Conservation (phyloP, 1,140 invertebrate species). For the Trissolcus basalis region DNA sequence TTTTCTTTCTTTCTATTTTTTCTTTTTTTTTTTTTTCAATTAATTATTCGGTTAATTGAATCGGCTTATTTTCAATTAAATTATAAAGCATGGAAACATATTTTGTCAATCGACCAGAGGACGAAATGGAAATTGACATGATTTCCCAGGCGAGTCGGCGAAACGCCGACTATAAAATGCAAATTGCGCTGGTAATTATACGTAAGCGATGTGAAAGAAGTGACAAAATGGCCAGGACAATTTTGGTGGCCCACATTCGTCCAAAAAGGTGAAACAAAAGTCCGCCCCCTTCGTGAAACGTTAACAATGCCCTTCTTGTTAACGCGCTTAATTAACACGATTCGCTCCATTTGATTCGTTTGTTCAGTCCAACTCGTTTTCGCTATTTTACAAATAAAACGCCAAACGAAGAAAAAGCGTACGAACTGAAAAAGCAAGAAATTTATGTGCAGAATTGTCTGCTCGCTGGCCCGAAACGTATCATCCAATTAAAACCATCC, state of each 20-base stretch:
- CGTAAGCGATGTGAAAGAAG: conserved; percentile 7
- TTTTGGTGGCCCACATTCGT: conserved; percentile 22
- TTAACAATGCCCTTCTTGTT: conserved; percentile 41
- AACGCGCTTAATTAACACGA: conserved; percentile 43
- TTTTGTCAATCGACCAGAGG: conserved; percentile 23
- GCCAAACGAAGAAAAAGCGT: neutral
- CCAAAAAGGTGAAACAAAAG: conserved; percentile 9
- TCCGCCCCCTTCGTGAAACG: conserved; percentile 26
- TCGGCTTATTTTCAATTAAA: conserved; percentile 1
- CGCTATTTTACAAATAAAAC: conserved; percentile 41
- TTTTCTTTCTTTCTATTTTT: conserved; percentile 6
- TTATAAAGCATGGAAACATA: conserved; percentile 32
- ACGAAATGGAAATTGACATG: conserved; percentile 40
- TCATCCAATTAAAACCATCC: too few relatives aligned
- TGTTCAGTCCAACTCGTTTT: conserved; percentile 30
- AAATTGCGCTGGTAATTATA: conserved; percentile 45
- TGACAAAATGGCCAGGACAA: neutral
- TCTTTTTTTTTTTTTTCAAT: neutral
- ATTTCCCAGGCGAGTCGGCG: conserved; percentile 51
- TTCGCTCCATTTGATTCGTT: conserved; percentile 50
- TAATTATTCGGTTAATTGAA: neutral
- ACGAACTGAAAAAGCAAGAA: too few relatives aligned
- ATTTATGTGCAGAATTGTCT: too few relatives aligned
- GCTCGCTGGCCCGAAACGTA: too few relatives aligned
- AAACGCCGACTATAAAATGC: conserved; percentile 31